These are phyloP conservation scores for Cydia amplana DNA, from an alignment of 1,140 invertebrate species.

Conservation along the genomic window DNA sequence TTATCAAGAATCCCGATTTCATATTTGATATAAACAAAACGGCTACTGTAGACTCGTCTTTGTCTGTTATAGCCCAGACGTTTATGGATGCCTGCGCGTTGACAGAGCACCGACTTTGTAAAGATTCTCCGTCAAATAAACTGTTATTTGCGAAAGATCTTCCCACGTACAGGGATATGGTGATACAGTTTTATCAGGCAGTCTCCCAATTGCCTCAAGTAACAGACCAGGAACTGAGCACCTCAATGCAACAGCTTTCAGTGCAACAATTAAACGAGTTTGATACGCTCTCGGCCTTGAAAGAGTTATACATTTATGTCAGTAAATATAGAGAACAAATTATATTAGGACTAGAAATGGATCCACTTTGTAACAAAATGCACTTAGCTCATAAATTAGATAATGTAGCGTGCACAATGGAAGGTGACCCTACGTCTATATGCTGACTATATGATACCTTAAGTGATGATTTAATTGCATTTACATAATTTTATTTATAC, in stretches of 20 bases:
- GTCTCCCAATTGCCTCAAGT: constrained; percentile 92
- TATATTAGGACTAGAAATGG: constrained; percentile 90
- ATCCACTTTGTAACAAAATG: constrained; percentile 90
- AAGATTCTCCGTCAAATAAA: constrained; percentile 97
- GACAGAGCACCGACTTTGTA: constrained; percentile 92
- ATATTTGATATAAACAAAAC: constrained; percentile 98
- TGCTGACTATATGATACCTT: constrained; percentile 78
- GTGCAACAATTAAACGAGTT: constrained; percentile 93
- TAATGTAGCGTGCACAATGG: constrained; percentile 93
- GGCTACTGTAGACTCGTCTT: constrained; percentile 92
- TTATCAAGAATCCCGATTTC: constrained; percentile 98
- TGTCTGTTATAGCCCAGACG: constrained; percentile 97
- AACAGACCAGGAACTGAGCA: constrained; percentile 94
- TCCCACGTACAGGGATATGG: constrained; percentile 92
- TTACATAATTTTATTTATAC: constrained; percentile 75
- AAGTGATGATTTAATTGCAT: constrained; percentile 75
- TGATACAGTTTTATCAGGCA: constrained; percentile 92
- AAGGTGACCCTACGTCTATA: constrained; percentile 84
- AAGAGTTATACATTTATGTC: constrained; percentile 96
- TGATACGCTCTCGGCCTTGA: constrained; percentile 93
- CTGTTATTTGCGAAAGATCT: constrained; percentile 97
- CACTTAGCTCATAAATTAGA: constrained; percentile 93
- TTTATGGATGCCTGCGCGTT: constrained; percentile 97
- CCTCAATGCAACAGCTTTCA: constrained; percentile 94
- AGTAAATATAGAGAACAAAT: constrained; percentile 96